Base-by-base conservation (phyloP, 2,797 vertebrate species). In the Acanthornis magna region DNA sequence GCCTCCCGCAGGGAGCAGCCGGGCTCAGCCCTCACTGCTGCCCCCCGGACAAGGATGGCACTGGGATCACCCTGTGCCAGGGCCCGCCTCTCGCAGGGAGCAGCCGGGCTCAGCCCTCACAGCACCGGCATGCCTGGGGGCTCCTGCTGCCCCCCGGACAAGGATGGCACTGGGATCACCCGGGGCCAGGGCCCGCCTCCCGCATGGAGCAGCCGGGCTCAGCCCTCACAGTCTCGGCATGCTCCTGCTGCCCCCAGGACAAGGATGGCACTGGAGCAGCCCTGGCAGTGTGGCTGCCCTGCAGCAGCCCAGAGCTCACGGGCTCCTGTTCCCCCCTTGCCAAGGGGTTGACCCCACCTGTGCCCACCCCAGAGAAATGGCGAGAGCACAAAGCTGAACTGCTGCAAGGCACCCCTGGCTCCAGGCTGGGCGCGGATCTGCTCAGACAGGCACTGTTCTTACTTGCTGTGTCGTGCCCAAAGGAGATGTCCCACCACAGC, bases 351-450 rank as follows among this genome's bases (percentile, higher is more conserved):
- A 38, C 5, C 17, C 26, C 12, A 5, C 8, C 16, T 16, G 26
- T 38, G 48, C 36, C n/a, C 45, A 11, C 2, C 55, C 14, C 42
- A 32, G 34, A 0, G 10, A 5, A 16, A n/a, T 1, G 9, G 16
- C 1, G 12, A 50, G 26, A 36, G 53, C 47, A 21, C 20, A 47
- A 47, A 8, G 29, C 18, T 4, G 2, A 14, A 3, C 32, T 32
- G 8, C 62, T 51, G 76, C 32, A 45, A 34, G 32, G 17, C 43
- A 29, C 21, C 29, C 29, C 43, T 10, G 9, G 27, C 54, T 54
- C 70, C 38, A 13, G 9, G 7, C 27, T n/a, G 10, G 29, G 48
- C 62, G 5, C 10, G 5, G 38, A 0, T 19, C 43, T 7, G 9
- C 57, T 38, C 57, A 11, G 1, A 7, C 30, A 23, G 26, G 55